Base-by-base conservation (phyloP, 1,140 invertebrate genomes). In the Sinonovacula constricta region DNA sequence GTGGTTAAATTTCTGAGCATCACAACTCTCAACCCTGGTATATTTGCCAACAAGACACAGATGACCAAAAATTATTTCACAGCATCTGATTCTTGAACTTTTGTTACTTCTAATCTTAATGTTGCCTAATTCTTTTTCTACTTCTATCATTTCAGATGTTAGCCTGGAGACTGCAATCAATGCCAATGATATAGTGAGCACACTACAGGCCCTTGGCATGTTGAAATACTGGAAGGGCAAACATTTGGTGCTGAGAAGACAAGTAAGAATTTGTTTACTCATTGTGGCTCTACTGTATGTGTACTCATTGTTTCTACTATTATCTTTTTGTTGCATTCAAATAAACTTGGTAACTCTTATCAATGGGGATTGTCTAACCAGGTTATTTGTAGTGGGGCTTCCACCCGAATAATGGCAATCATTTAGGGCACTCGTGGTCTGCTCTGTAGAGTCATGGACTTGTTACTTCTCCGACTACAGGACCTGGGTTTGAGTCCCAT, bases 141-240 rank as follows among this genome's bases (percentile, higher is more conserved):
- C 34, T 51, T 67, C 59, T 76, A 26, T 51, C 63, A 62, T 81
- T 84, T 34, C 69, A 90, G 95, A 95, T 91, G 93, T 96, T 70
- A 95, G 95, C 87, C 95, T 97, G 90, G 97, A 99, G 92, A 96
- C 98, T 92, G 97, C 96, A 10, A 98, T 99, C 81, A 97, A 98
- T 89, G 96, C 97, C 0, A 98, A 98, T 87, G 98, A 99, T 89
- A 98, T 99, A 79, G 97, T 99, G 15, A 98, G 97, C 86, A 99
- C 98, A 3, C 92, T 99, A n/a, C 98, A 99, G 89, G 96, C 97
- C 26, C 92, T 99, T 51, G 97, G 97, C 12, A 96, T 99, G 94
- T 95, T 99, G 93, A 99, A 99, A 90, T 99, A 99, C 91, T 99
- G 97, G 97, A 99, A 99, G 92, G 97, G 97, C 49, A 98, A 99